phyloP scores from a whole-genome alignment of 2,888 invertebrate species.

The Pasiphila rectangulata region DNA sequence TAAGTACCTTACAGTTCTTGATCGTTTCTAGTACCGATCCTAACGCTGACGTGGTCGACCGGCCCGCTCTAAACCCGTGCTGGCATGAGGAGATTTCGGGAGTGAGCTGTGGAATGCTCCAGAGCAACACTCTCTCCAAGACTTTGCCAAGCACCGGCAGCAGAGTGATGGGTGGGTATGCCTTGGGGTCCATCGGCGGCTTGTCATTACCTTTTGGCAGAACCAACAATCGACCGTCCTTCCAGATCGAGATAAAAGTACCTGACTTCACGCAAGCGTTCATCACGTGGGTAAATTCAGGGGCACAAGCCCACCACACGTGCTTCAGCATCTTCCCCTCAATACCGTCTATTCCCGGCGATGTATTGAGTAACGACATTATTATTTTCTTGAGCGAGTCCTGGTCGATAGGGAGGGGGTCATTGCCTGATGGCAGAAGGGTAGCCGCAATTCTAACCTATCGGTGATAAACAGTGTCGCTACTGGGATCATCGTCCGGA shows the following conservation, averaged over 20 bases:
- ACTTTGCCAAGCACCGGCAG: too few species aligned
- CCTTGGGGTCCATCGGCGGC: neutral
- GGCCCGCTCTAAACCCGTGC: too few species aligned
- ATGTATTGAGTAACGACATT: too few species aligned
- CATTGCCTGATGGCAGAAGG: neutral
- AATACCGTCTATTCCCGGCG: too few species aligned
- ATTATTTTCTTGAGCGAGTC: too few species aligned
- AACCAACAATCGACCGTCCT: neutral
- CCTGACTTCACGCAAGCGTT: neutral
- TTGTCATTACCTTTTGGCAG: neutral
- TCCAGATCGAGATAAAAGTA: neutral
- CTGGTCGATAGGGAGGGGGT: too few species aligned
- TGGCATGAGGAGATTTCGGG: too few species aligned
- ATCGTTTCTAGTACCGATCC: too few species aligned
- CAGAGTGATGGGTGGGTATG: neutral
- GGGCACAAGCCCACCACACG: neutral
- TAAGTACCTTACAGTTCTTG: too few species aligned
- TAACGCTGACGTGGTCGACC: too few species aligned
- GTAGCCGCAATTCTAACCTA: neutral
- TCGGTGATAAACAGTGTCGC: neutral
- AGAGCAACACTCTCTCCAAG: too few species aligned
- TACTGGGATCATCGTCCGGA: neutral
- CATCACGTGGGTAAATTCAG: neutral
- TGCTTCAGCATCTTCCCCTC: neutral
- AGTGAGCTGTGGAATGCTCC: too few species aligned